Percentiles rank a stretch among this genome's conserved stretches.
Conservation (phyloP, 1,140 invertebrate species). For the Achroia grisella region DNA sequence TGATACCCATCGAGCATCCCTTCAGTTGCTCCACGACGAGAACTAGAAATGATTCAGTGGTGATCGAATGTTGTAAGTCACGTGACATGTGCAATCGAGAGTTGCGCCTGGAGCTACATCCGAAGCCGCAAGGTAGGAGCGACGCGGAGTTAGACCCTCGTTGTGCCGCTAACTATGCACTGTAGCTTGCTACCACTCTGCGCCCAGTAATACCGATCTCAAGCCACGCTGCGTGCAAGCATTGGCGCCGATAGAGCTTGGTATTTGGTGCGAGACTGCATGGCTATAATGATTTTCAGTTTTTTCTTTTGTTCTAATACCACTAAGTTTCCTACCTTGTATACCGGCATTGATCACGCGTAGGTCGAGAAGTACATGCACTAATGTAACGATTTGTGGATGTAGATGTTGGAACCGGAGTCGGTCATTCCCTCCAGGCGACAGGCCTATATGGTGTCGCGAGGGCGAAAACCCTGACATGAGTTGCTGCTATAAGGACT, state of each 20-base stretch:
- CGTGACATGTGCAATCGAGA: constrained; percentile 74
- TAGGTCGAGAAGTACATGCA: constrained; percentile 11
- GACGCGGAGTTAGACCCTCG: constrained; percentile 34
- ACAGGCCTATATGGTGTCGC: constrained; percentile 76
- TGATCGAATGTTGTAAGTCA: constrained; percentile 64
- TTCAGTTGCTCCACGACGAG: constrained; percentile 66
- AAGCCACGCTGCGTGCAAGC: constrained; percentile 1
- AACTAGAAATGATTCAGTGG: constrained; percentile 63
- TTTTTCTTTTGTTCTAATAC: constrained; percentile 48
- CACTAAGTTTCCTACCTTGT: constrained; percentile 49
- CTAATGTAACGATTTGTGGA: constrained; percentile 46
- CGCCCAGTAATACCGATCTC: constrained; percentile 5
- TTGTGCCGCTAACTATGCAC: constrained; percentile 45
- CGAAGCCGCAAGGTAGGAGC: constrained; percentile 71
- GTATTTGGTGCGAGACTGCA: constrained; percentile 45
- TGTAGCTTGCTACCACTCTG: constrained; percentile 24
- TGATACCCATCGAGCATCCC: constrained; percentile 68
- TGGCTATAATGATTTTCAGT: constrained; percentile 33
- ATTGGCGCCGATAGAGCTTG: constrained; percentile 22
- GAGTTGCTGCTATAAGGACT: constrained; percentile 77
- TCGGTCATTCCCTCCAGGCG: constrained; percentile 74
- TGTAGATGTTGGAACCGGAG: constrained; percentile 75
- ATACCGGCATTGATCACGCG: constrained; percentile 63
- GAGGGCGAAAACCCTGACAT: constrained; percentile 69
- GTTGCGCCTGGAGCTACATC: constrained; percentile 64